Evolutionary conservation across 2,888 invertebrate species (phyloP).

Genomic region (Troides oblongomaculatus): DNA sequence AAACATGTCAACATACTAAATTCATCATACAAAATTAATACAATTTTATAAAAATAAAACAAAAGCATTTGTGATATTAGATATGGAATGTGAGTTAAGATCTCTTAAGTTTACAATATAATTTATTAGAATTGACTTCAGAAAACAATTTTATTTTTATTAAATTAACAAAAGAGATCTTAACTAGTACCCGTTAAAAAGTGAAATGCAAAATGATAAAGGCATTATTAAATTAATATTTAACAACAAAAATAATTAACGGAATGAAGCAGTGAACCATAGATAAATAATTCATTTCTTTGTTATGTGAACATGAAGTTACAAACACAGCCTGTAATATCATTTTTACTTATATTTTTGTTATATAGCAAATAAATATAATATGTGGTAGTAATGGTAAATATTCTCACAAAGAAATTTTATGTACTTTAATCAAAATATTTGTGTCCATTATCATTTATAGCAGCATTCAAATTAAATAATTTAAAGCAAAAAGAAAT

Average conservation of each 20-base stretch:
- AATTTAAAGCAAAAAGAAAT: too few species aligned
- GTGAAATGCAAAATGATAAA: constrained; percentile 43
- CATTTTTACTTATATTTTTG: constrained; percentile 12
- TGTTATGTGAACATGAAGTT: constrained; percentile 8
- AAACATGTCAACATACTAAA: constrained; percentile 48
- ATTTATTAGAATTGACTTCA: background rate
- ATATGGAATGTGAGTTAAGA: constrained; percentile 27
- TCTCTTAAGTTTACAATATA: constrained; percentile 6
- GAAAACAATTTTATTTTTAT: background rate
- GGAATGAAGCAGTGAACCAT: constrained; percentile 19
- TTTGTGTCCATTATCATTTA: too few species aligned
- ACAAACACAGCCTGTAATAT: constrained; percentile 27
- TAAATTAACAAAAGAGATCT: constrained; percentile 38
- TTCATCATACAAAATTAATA: constrained; percentile 27
- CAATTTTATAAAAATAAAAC: constrained; percentile 16
- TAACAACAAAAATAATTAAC: constrained; percentile 26
- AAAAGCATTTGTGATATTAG: constrained; percentile 19
- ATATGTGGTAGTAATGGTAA: background rate
- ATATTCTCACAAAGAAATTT: background rate
- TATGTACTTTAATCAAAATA: background rate
- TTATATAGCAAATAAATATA: constrained; percentile 9
- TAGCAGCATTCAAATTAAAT: too few species aligned
- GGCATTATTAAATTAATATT: constrained; percentile 29
- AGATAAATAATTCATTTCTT: background rate
- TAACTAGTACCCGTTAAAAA: constrained; percentile 39